Evolutionary conservation across 1,140 invertebrate genomes (phyloP).

Genomic region (Orchesella cincta): DNA sequence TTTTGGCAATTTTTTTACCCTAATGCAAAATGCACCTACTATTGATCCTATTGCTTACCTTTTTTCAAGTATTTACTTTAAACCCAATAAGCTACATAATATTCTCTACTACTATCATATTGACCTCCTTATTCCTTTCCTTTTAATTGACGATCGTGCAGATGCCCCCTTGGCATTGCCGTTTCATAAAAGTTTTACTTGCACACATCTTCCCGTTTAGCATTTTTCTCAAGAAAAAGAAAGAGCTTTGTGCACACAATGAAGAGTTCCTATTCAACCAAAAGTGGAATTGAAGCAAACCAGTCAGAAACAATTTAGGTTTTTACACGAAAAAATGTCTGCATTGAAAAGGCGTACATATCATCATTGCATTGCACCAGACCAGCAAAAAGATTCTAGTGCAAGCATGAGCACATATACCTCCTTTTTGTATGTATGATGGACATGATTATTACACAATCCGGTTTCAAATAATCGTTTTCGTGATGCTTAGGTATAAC

Average conservation of each 20-base stretch:
- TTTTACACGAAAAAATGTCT: constrained; percentile 3
- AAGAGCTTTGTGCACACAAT: not conserved
- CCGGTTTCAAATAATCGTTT: constrained; percentile 29
- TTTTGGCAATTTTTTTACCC: too few species aligned
- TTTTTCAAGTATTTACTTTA: too few species aligned
- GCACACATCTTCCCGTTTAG: not conserved
- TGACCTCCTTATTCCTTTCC: constrained; percentile 25
- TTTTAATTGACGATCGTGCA: constrained; percentile 18
- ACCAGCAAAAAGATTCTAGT: constrained; percentile 14
- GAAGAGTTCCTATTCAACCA: not conserved
- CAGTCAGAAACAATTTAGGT: constrained; percentile 1
- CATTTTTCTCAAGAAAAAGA: not conserved
- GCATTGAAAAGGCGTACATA: not conserved
- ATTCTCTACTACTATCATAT: not conserved
- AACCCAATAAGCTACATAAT: too few species aligned
- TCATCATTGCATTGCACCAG: not conserved
- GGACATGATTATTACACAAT: constrained; percentile 29
- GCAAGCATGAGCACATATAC: not conserved
- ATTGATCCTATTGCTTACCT: too few species aligned
- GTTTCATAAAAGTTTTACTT: constrained; percentile 8
- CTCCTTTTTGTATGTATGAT: not conserved
- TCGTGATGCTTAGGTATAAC: constrained; percentile 19
- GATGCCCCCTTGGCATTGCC: not conserved
- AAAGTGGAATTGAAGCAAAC: constrained; percentile 12
- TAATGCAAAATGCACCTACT: too few species aligned